phyloP scores from a whole-genome alignment of 2,888 invertebrate species.

The Globia sparganii region DNA sequence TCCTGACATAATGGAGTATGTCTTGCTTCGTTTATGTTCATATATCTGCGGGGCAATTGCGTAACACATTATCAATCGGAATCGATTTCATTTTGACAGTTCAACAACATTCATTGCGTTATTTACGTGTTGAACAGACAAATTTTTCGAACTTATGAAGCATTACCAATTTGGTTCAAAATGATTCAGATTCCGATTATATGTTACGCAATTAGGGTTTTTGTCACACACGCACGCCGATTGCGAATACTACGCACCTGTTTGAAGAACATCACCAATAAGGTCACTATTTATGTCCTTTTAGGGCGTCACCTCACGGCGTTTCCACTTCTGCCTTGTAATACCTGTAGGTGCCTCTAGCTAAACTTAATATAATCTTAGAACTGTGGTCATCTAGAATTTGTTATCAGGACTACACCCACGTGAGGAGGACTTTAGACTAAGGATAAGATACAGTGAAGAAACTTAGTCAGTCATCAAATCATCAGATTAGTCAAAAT shows the following conservation, averaged over 20 bases:
- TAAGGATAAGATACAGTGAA: neutral
- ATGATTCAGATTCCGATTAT: too few relatives aligned
- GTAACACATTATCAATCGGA: too few relatives aligned
- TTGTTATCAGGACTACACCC: neutral
- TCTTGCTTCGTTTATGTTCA: neutral
- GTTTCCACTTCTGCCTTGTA: neutral
- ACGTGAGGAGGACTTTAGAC: neutral
- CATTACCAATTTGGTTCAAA: too few relatives aligned
- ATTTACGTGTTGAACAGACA: too few relatives aligned
- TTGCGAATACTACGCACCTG: neutral
- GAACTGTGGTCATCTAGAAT: neutral
- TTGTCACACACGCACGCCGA: neutral
- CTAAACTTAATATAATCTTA: constrained; percentile 53
- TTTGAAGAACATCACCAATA: neutral
- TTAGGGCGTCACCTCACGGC: neutral
- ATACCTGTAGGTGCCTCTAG: constrained; percentile 73
- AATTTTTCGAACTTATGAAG: too few relatives aligned
- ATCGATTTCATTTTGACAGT: too few relatives aligned
- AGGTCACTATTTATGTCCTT: neutral
- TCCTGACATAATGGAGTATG: neutral
- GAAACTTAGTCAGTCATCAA: too few relatives aligned
- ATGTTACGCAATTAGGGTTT: too few relatives aligned
- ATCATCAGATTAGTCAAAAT: too few relatives aligned
- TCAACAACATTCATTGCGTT: too few relatives aligned
- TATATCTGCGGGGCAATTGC: too few relatives aligned